These are phyloP conservation scores for Helicoverpa zea DNA, from an alignment of 1,140 invertebrate genomes.

Conservation along the genomic window DNA sequence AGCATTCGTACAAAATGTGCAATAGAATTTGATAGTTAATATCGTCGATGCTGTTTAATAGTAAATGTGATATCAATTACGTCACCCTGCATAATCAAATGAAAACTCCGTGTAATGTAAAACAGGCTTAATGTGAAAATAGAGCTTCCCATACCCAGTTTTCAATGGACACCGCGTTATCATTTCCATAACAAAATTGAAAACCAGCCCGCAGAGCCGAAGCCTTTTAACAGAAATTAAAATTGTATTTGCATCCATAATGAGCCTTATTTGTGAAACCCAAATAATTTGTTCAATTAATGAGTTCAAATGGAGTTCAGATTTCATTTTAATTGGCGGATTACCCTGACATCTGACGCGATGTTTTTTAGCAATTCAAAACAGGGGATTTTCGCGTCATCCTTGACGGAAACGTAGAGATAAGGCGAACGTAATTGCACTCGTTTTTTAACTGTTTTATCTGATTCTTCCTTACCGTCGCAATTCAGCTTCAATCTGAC, in stretches of 20 bases:
- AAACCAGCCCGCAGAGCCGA: neutral
- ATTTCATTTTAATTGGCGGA: conserved; percentile 79
- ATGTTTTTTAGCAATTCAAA: conserved; percentile 70
- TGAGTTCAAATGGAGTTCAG: conserved; percentile 56
- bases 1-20: too few relatives aligned
- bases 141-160: neutral
- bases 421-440: conserved; percentile 79
- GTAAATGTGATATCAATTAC: too few relatives aligned
- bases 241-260: conserved; percentile 17
- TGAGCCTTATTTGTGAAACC: conserved; percentile 29
- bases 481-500: conserved; percentile 57
- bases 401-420: conserved; percentile 59
- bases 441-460: conserved; percentile 82
- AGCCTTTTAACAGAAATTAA: conserved; percentile 26
- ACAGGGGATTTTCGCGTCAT: conserved; percentile 49
- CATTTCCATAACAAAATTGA: conserved; percentile 3
- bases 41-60: too few relatives aligned
- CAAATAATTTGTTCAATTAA: conserved; percentile 55
- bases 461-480: conserved; percentile 75
- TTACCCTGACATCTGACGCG: conserved; percentile 72
- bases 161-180: conserved; percentile 26
- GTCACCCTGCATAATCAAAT: too few relatives aligned
- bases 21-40: too few relatives aligned
- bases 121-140: too few relatives aligned
- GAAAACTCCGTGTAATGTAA: too few relatives aligned